Conservation (phyloP, 1,140 invertebrate genomes). For the Drosophila auraria region DNA sequence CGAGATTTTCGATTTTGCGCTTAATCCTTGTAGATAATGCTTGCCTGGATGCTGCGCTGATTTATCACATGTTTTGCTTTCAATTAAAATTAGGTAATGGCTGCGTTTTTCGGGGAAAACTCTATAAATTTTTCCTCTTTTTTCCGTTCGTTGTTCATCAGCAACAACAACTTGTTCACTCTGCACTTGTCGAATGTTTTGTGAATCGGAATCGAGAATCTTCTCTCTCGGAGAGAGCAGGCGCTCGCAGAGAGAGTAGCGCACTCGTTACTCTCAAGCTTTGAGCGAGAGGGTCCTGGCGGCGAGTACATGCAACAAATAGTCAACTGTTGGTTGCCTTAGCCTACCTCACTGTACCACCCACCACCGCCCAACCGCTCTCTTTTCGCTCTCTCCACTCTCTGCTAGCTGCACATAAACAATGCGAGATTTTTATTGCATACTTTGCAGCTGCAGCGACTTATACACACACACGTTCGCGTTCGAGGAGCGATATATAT, state of each 20-base stretch:
- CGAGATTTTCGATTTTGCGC: conserved; percentile 34
- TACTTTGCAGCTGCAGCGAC: conserved; percentile 80
- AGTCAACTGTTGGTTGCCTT: conserved; percentile 82
- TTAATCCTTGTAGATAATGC: not conserved
- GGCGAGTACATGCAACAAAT: conserved; percentile 77
- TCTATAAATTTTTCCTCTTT: conserved; percentile 50
- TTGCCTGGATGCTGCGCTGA: conserved; percentile 2
- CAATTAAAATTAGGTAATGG: conserved; percentile 40
- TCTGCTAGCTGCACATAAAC: conserved; percentile 71
- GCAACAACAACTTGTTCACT: conserved; percentile 83
- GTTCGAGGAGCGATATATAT: conserved; percentile 13
- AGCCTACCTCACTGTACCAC: conserved; percentile 78
- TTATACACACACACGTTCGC: conserved; percentile 55
- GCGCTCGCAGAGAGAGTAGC: conserved; percentile 11
- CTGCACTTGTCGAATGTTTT: conserved; percentile 84
- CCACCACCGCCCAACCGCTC: conserved; percentile 3
- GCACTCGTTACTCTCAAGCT: conserved; percentile 29
- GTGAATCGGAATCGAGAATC: conserved; percentile 60
- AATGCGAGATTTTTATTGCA: conserved; percentile 82
- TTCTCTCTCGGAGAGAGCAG: conserved; percentile 13
- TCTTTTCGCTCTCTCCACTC: not conserved
- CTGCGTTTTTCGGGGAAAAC: conserved; percentile 33
- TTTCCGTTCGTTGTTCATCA: conserved; percentile 77
- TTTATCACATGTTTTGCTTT: conserved; percentile 29
- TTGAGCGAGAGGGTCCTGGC: conserved; percentile 34